Base-by-base conservation (phyloP, 1,140 invertebrate genomes). In the Camponotus floridanus region DNA sequence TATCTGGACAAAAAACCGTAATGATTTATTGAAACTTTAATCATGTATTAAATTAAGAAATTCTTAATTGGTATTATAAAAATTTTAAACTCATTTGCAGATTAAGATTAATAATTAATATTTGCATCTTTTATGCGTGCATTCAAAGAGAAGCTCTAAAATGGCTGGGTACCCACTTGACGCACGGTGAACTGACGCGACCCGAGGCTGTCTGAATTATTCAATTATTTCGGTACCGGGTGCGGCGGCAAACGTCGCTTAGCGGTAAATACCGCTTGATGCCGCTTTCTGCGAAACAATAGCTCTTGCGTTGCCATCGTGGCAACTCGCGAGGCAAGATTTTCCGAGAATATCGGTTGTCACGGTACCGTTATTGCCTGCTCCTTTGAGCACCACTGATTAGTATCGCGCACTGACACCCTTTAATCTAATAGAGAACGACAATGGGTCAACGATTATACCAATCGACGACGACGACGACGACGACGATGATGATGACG, bases 371-470 rank as follows among this genome's bases (percentile, higher is more conserved):
- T 87, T 26, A 26, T 26, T 59, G 51, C 26, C 26, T 62, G 2
- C 55, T n/a, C 2, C 62, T 59, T 31, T 84, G 87, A 86, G 73
- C 64, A 78, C 57, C 85, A 36, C 42, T 79, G 78, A 61, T 51
- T 78, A 11, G 65, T 85, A 85, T 87, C 86, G 73, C 21, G 81
- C 68, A 65, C 36, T n/a, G 36, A 48, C 13, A 84, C 76, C 67
- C 88, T 87, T 87, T 91, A 93, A 93, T 93, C 87, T 91, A 92
- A 94, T 93, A 90, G 86, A 89, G 87, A 86, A 90, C 85, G 86
- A 93, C 90, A 93, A 93, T 92, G 91, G 91, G 84, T 89, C 91
- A 92, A 79, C 91, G 92, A 94, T 93, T 93, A 92, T 87, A 76
- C 87, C 92, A 91, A 94, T 93, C 90, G 88, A 76, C 51, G 39